Percentiles rank a stretch among this genome's conserved stretches.
phyloP scores from a whole-genome alignment of 2,888 invertebrate genomes.

The Agrenia bidenticulata region DNA sequence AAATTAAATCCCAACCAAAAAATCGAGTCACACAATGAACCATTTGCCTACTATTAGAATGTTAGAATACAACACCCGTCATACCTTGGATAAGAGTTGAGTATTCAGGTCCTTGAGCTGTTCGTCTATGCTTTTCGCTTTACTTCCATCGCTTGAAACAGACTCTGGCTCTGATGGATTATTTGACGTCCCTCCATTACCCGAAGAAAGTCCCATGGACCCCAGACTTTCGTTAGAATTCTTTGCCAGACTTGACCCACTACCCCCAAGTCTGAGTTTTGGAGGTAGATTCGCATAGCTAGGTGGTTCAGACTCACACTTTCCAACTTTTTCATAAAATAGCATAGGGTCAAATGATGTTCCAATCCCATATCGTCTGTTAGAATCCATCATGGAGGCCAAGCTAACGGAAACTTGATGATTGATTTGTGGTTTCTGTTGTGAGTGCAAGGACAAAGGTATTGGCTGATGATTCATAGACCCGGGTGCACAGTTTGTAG shows the following conservation, averaged over 20 bases:
- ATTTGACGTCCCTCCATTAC: constrained; percentile 35
- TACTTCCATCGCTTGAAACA: constrained; percentile 43
- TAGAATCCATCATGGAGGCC: constrained; percentile 40
- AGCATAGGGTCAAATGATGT: constrained; percentile 39
- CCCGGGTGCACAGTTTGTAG: constrained; percentile 17
- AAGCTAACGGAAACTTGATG: constrained; percentile 48
- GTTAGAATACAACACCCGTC: neutral
- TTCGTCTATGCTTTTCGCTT: constrained; percentile 63
- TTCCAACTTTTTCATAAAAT: constrained; percentile 50
- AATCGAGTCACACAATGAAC: too few species aligned
- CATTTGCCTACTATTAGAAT: too few species aligned
- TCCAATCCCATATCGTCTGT: constrained; percentile 26
- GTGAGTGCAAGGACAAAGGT: constrained; percentile 14
- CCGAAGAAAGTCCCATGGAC: constrained; percentile 38
- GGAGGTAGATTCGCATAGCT: constrained; percentile 51
- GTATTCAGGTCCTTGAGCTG: constrained; percentile 80
- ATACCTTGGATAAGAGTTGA: constrained; percentile 69
- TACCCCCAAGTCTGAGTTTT: constrained; percentile 49
- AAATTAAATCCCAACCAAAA: too few species aligned
- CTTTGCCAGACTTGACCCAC: constrained; percentile 51
- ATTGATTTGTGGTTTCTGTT: constrained; percentile 33
- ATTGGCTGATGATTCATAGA: constrained; percentile 21
- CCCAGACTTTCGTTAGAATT: constrained; percentile 52
- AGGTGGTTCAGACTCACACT: constrained; percentile 52
- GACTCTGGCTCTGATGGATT: constrained; percentile 46